phyloP scores from a whole-genome alignment of 1,140 invertebrate genomes.

The Eulimnadia texana region DNA sequence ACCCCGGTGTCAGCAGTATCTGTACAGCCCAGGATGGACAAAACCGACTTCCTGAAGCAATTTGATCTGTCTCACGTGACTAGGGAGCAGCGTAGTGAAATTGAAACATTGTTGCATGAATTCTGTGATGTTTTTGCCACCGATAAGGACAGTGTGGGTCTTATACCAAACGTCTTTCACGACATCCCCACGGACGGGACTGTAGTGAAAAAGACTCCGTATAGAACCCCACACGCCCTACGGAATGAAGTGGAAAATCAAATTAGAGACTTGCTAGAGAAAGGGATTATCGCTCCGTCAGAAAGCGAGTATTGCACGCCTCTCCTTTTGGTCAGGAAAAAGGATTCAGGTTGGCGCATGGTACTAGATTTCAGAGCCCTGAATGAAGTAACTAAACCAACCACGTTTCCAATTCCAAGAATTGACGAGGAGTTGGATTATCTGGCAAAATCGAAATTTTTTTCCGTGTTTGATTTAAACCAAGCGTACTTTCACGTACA shows the following conservation, averaged over 20 bases:
- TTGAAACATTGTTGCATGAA: neutral
- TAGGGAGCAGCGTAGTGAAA: neutral
- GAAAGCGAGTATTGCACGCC: neutral
- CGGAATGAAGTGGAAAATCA: neutral
- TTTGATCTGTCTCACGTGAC: neutral
- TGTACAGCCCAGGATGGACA: neutral
- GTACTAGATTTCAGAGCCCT: neutral
- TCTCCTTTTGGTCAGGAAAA: neutral
- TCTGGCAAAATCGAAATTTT: neutral
- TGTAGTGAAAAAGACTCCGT: neutral
- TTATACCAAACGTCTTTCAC: neutral
- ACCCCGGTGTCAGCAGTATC: neutral
- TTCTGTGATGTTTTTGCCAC: neutral
- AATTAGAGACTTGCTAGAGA: neutral
- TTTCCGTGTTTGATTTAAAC: neutral
- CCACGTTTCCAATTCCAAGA: neutral
- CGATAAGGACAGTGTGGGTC: neutral
- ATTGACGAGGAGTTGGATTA: neutral
- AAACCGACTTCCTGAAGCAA: neutral
- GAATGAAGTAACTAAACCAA: neutral
- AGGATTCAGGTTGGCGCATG: neutral
- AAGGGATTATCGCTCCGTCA: neutral
- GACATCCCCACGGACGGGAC: neutral
- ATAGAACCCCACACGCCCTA: neutral
- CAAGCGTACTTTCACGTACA: neutral